Conservation (phyloP, 2,113 vertebrate species). For the Potamarius usumacintae region DNA sequence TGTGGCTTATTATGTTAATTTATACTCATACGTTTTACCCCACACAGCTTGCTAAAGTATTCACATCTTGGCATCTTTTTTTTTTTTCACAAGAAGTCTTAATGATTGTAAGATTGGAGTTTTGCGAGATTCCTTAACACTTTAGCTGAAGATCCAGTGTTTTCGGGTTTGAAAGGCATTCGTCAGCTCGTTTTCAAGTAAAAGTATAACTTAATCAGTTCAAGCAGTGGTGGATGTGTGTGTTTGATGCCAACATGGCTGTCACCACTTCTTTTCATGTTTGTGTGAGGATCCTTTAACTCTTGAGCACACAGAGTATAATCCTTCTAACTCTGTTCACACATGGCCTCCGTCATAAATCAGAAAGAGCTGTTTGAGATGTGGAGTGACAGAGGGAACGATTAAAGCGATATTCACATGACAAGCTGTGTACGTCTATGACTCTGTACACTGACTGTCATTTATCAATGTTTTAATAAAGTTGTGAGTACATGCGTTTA, state of each 20-base stretch:
- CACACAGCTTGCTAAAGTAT: slow-evolving; percentile 48
- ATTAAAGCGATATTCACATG: slow-evolving; percentile 52
- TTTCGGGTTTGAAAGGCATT: slow-evolving; percentile 19
- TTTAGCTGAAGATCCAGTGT: neutral
- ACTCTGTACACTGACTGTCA: neutral
- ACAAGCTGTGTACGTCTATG: neutral
- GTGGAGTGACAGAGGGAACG: slow-evolving; percentile 34
- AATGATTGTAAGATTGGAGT: slow-evolving; percentile 32
- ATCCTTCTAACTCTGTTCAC: slow-evolving; percentile 41
- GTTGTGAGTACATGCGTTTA: neutral
- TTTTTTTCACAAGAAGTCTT: slow-evolving; percentile 8
- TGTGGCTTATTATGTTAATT: slow-evolving; percentile 56
- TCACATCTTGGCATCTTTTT: slow-evolving; percentile 46
- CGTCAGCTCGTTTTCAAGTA: slow-evolving; percentile 7
- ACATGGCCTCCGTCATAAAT: slow-evolving; percentile 66
- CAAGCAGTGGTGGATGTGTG: slow-evolving; percentile 52
- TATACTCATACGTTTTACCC: slow-evolving; percentile 43
- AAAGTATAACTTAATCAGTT: slow-evolving; percentile 19
- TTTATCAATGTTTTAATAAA: slow-evolving; percentile 10
- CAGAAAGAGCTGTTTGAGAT: slow-evolving; percentile 68
- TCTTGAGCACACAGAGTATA: slow-evolving; percentile 44
- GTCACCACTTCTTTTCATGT: slow-evolving; percentile 64
- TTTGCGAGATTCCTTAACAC: neutral
- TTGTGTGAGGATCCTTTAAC: slow-evolving; percentile 65
- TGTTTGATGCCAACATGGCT: slow-evolving; percentile 63